Base-by-base conservation (phyloP, 2,113 vertebrate genomes). In the Nothocercus julius region DNA sequence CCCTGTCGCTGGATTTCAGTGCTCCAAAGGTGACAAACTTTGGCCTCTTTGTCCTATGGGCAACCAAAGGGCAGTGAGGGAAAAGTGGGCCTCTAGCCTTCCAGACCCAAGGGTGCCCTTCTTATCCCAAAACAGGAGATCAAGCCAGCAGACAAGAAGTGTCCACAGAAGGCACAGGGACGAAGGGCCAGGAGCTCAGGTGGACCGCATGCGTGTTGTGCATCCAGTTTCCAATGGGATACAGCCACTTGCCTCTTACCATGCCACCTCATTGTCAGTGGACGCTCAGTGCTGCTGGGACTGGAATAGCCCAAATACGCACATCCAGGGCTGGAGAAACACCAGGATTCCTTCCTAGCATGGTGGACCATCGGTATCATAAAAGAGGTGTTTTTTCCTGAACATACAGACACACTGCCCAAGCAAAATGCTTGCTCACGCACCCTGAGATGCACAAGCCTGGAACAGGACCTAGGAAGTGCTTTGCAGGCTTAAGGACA, bases 171-270 rank as follows among this genome's bases (percentile, higher is more conserved):
- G 3, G 54, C 30, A 58, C 9, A 6, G 16, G 54, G 54, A 58
- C 18, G 28, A 32, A 58, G 28, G 28, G 54, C 15, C 9, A 58
- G 54, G 51, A 27, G 36, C 3, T 13, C 53, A 58, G 38, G 19
- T 0, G 3, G 9, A n/a, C 25, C 9, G 11, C 0, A 2, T n/a
- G 7, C n/a, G 24, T 0, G 5, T 32, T 5, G 40, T 40, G 54
- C 76, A 6, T 19, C 21, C 20, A 5, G 28, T 27, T 2, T 54
- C 20, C 1, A 1, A 0, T 2, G 4, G 54, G 42, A 24, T 16
- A 34, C 84, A 72, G 69, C 56, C 36, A 4, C 4, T 27, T 28
- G 3, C 5, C 44, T 34, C 32, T 25, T 1, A 0, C 4, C 28
- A 0, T 5, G 17, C 44, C 62, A 4, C 1, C 13, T 53, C 6